These are phyloP conservation scores for Hyla sarda DNA, from an alignment of 2,113 vertebrate species.

Conservation along the genomic window DNA sequence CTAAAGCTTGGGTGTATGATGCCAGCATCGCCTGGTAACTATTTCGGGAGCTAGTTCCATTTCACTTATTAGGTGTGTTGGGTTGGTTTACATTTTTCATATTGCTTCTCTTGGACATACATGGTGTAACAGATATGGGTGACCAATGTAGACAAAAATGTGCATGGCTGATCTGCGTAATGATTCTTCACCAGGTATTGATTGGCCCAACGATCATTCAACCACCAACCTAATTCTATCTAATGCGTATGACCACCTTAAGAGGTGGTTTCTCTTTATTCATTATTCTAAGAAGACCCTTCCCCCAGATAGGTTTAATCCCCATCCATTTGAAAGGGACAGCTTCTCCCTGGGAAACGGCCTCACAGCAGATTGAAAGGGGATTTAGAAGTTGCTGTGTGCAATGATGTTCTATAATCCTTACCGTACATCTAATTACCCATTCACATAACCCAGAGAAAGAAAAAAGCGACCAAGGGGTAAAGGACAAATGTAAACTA, in stretches of 20 bases:
- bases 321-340: constrained; percentile 47
- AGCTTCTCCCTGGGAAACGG: constrained; percentile 21
- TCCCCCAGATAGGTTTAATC: constrained; percentile 40
- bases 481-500: neutral
- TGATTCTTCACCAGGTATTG: too few relatives aligned
- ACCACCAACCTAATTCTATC: neutral
- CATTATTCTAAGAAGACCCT: constrained; percentile 29
- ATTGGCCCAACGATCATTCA: too few relatives aligned
- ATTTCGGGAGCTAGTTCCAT: too few relatives aligned
- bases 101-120: too few relatives aligned
- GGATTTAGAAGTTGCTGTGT: constrained; percentile 42
- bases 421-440: constrained; percentile 43
- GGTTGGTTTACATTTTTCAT: too few relatives aligned
- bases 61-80: too few relatives aligned
- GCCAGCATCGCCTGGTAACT: too few relatives aligned
- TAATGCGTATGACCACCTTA: neutral
- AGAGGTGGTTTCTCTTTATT: neutral
- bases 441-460: neutral
- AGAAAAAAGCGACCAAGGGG: constrained; percentile 1
- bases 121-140: too few relatives aligned
- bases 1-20: too few relatives aligned
- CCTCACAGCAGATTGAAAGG: constrained; percentile 34
- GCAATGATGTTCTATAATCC: constrained; percentile 30
- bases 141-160: too few relatives aligned
- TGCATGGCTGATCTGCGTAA: too few relatives aligned